Evolutionary conservation across 2,888 invertebrate genomes (phyloP).

Genomic region (Tipula vernalis): DNA sequence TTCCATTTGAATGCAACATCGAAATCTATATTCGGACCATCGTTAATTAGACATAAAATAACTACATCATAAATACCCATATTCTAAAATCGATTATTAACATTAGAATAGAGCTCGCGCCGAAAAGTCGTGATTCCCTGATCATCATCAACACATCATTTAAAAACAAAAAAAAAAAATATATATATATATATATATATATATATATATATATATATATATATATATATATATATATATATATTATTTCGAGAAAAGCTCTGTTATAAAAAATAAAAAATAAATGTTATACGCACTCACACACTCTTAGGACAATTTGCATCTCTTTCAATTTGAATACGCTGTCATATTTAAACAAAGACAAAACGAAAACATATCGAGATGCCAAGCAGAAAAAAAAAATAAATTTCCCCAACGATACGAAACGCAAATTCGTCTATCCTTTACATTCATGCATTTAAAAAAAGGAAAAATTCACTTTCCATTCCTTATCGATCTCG

Average conservation of each 20-base stretch:
- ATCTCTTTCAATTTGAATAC: background rate
- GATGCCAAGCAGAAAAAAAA: background rate
- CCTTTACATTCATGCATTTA: background rate
- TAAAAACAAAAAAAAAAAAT: background rate
- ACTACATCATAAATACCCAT: no score
- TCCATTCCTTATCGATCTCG: background rate
- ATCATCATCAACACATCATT: background rate
- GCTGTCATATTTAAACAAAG: background rate
- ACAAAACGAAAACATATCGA: background rate
- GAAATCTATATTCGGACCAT: no score
- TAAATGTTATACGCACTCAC: background rate
- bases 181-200: no score
- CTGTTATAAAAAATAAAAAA: background rate
- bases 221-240: no score
- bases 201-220: no score
- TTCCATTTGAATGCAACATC: no score
- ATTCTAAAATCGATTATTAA: background rate
- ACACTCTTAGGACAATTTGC: background rate
- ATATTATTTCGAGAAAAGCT: background rate
- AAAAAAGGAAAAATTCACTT: background rate
- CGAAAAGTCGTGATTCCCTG: background rate
- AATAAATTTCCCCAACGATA: background rate
- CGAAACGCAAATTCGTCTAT: background rate
- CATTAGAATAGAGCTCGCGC: background rate
- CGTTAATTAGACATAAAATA: no score